Evolutionary conservation across 2,113 vertebrate genomes (phyloP).

Genomic region (Empidonax traillii): DNA sequence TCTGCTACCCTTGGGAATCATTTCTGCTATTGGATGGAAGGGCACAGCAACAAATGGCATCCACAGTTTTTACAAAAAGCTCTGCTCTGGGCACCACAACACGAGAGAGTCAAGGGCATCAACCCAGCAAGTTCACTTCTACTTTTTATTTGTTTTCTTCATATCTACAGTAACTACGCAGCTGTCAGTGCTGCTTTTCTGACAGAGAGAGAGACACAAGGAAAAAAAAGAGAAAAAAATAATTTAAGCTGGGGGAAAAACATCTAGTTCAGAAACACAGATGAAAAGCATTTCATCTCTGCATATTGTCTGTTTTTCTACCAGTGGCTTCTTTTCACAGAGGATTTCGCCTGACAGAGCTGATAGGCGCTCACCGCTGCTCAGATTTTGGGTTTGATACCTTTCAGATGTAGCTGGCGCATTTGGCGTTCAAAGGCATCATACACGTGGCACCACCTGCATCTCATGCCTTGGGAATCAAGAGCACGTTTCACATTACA

Average conservation of each 20-base stretch:
- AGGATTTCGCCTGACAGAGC: conserved; percentile 11
- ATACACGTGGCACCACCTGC: background rate
- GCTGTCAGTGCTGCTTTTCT: background rate
- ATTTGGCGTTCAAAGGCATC: background rate
- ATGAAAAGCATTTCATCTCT: conserved; percentile 24
- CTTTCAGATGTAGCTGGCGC: background rate
- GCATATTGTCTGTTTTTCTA: background rate
- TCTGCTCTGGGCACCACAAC: background rate
- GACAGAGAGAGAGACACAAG: background rate
- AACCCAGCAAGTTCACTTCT: background rate
- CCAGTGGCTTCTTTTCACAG: background rate
- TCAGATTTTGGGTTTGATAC: conserved; percentile 10
- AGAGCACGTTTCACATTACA: background rate
- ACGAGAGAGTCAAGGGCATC: background rate
- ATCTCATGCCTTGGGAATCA: background rate
- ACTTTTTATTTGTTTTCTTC: background rate
- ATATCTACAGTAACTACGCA: background rate
- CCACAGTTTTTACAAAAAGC: background rate
- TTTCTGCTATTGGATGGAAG: rapidly evolving
- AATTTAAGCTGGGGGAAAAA: background rate
- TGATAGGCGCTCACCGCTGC: background rate
- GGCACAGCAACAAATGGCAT: background rate
- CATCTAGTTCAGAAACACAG: background rate
- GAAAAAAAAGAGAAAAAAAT: background rate
- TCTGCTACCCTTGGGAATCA: background rate